Conservation (phyloP, 1,140 invertebrate genomes). For the Drosophila ananassae region DNA sequence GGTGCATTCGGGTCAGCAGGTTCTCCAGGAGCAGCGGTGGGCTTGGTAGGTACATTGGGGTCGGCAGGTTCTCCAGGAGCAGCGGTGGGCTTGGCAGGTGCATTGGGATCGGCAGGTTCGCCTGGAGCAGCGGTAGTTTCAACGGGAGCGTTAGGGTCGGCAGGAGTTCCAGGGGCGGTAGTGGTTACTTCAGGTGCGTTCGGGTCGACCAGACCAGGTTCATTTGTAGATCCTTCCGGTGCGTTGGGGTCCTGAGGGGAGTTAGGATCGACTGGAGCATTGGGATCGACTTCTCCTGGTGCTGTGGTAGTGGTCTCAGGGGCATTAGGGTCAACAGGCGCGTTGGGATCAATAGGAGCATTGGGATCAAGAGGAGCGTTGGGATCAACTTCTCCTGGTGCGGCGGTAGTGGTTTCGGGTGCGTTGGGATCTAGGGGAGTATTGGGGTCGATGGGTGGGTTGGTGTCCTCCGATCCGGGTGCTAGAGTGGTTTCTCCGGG, state of each 20-base stretch:
- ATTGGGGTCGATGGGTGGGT: conserved; percentile 14
- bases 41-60: background rate
- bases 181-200: conserved; percentile 6
- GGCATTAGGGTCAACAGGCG: conserved; percentile 31
- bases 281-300: conserved; percentile 26
- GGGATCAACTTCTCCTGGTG: conserved; percentile 6
- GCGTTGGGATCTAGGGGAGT: conserved; percentile 3
- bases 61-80: conserved; percentile 19
- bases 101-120: conserved; percentile 9
- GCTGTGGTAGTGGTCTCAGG: conserved; percentile 25
- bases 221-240: conserved; percentile 1
- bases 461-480: conserved; percentile 15
- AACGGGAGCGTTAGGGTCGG: background rate
- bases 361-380: conserved; percentile 29
- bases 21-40: conserved; percentile 7
- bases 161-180: background rate
- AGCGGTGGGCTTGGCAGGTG: background rate
- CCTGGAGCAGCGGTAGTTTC: conserved; percentile 15
- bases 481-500: conserved; percentile 15
- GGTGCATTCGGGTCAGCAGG: conserved; percentile 14
- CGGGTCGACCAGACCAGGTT: conserved; percentile 12
- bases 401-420: conserved; percentile 17
- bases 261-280: conserved; percentile 21
- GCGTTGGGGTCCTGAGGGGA: conserved; percentile 13
- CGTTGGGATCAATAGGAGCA: conserved; percentile 18